Percentiles rank a stretch among this genome's conserved stretches.
These are phyloP conservation scores for Erpobdella octoculata DNA, from an alignment of 2,888 invertebrate genomes.

Conservation along the genomic window DNA sequence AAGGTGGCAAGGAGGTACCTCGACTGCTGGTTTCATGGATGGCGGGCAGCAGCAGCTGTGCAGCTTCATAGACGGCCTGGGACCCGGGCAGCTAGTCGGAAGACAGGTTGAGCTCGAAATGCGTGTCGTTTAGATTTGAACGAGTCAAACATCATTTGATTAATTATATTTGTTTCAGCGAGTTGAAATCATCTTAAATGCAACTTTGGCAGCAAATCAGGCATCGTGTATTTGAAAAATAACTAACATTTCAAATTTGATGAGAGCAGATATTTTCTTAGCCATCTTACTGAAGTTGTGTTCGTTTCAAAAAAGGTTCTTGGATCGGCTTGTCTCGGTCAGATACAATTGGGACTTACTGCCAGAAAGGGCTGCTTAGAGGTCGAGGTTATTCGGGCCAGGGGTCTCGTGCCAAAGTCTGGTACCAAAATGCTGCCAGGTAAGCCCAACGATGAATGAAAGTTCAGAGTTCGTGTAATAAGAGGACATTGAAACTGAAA, in stretches of 20 bases:
- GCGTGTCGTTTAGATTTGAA: too few species aligned
- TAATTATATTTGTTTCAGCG: too few species aligned
- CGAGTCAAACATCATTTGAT: too few species aligned
- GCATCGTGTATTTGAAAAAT: too few species aligned
- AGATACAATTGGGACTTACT: constrained; percentile 88
- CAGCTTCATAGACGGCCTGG: constrained; percentile 88
- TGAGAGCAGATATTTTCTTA: too few species aligned
- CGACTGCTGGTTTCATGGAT: constrained; percentile 55
- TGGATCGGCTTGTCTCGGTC: constrained; percentile 89
- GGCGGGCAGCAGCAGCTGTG: constrained; percentile 63
- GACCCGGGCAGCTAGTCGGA: constrained; percentile 93
- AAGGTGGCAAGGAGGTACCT: background rate
- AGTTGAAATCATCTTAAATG: too few species aligned
- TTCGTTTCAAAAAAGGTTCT: too few species aligned
- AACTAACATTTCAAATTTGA: too few species aligned
- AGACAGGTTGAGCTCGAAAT: constrained; percentile 61
- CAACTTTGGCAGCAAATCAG: too few species aligned
- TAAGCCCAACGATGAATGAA: constrained; percentile 13
- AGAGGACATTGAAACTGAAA: too few species aligned
- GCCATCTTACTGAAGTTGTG: too few species aligned
- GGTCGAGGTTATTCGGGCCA: constrained; percentile 93
- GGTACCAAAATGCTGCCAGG: constrained; percentile 62
- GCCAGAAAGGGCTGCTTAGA: constrained; percentile 91
- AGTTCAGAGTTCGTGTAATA: background rate
- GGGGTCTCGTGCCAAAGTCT: constrained; percentile 77